A percentile compares a stretch with the other conserved stretches of the same genome.
phyloP scores from a whole-genome alignment of 37 sponge, comb jelly and placozoan species.

The Cliona cf. orientalis region DNA sequence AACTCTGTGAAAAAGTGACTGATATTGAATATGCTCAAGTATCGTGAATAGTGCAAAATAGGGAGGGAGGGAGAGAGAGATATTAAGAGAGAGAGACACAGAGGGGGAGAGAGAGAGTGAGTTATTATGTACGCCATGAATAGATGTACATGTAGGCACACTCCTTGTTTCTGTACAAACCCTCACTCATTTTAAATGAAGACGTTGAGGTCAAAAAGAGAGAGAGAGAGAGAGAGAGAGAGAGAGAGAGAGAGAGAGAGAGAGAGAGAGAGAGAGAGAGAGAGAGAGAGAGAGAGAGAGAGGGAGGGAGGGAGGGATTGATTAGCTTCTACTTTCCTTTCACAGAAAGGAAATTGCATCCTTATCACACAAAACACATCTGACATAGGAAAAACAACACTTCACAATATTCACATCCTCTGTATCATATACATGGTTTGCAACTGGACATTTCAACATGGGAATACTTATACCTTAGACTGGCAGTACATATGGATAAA shows the following conservation, averaged over 20 bases:
- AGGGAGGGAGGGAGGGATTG: background rate
- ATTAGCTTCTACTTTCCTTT: no score
- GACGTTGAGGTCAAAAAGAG: background rate
- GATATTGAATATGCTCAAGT: no score
- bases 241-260: constrained; percentile 11
- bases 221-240: background rate
- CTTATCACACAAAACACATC: background rate
- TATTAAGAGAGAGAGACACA: no score
- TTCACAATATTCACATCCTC: background rate
- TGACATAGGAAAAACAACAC: background rate
- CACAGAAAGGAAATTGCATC: background rate
- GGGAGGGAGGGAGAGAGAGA: no score
- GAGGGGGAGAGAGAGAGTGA: no score
- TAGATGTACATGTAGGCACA: no score
- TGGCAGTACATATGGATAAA: no score
- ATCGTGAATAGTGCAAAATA: no score
- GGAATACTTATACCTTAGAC: background rate
- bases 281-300: constrained; percentile 6
- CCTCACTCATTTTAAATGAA: no score
- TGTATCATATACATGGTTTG: background rate
- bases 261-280: constrained; percentile 2
- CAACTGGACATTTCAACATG: background rate
- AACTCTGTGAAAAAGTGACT: no score
- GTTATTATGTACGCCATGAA: no score
- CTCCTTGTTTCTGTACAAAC: no score